Conservation (phyloP, 2,113 vertebrate species). For the Asarcornis scutulata region DNA sequence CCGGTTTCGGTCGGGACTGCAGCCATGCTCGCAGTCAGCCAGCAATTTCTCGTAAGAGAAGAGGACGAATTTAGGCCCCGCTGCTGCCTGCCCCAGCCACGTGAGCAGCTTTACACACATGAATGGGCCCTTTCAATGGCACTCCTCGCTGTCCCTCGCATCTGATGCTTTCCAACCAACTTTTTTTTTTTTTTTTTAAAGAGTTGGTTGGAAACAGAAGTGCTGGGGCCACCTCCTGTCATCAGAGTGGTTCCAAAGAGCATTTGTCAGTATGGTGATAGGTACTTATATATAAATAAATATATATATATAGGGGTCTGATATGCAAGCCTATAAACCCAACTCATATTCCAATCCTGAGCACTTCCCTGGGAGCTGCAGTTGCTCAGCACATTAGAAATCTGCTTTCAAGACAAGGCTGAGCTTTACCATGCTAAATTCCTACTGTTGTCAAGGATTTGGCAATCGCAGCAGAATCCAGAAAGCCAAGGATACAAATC, state of each 20-base stretch:
- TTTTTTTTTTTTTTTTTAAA: no score
- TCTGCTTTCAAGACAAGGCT: neutral
- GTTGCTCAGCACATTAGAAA: neutral
- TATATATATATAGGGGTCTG: neutral
- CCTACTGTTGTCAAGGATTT: neutral
- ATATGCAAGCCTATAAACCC: neutral
- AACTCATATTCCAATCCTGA: neutral
- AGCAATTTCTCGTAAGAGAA: neutral
- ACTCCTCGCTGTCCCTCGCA: accelerated
- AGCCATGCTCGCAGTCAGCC: neutral
- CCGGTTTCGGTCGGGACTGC: neutral
- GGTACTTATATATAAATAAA: no score
- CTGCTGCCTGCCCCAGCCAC: neutral
- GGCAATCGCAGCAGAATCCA: neutral
- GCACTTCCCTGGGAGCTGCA: neutral
- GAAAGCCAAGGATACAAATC: neutral
- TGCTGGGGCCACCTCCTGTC: no score
- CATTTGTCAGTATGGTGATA: no score
- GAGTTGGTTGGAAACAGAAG: no score
- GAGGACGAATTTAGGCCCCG: neutral
- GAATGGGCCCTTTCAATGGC: conserved; percentile 3
- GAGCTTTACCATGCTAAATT: neutral
- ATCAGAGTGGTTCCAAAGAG: no score
- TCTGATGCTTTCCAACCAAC: neutral
- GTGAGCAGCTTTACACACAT: neutral